These are phyloP conservation scores for Aplysina aerophoba DNA, from an alignment of 37 sponge, comb jelly and placozoan genomes.

Conservation along the genomic window DNA sequence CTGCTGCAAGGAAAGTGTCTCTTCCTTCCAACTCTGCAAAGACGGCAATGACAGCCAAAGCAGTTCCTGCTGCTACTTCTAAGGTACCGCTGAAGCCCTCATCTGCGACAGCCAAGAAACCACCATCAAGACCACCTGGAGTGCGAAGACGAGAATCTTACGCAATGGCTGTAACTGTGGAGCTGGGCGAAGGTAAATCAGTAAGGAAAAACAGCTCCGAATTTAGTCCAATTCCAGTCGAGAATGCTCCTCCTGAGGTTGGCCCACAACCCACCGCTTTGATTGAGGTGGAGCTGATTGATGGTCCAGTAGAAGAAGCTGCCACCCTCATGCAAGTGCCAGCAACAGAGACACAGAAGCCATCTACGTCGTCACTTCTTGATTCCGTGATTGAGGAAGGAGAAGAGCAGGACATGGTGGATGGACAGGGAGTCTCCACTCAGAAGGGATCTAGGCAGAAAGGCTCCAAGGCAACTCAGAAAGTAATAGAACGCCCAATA, in stretches of 20 bases:
- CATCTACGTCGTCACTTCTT: neutral
- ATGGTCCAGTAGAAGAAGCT: neutral
- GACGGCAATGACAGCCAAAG: too few species aligned
- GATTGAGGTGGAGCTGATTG: neutral
- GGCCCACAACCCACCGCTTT: slow-evolving; percentile 4
- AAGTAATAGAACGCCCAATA: slow-evolving; percentile 10
- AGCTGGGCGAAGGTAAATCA: neutral
- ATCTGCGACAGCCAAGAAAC: neutral
- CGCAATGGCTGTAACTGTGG: neutral
- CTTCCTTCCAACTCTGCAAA: too few species aligned
- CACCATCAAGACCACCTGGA: neutral
- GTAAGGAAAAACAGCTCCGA: too few species aligned
- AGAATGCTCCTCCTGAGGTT: neutral
- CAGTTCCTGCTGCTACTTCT: too few species aligned
- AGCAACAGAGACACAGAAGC: too few species aligned
- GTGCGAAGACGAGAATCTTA: neutral
- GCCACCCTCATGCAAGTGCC: too few species aligned
- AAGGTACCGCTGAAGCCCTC: neutral
- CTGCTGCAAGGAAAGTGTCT: too few species aligned
- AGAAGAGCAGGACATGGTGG: neutral
- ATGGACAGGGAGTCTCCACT: neutral
- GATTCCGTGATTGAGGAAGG: slow-evolving; percentile 19
- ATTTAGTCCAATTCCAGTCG: neutral
- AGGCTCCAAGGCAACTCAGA: neutral
- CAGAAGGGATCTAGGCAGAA: neutral